Percentiles rank a stretch among this genome's conserved stretches.
phyloP scores from a whole-genome alignment of 2,888 invertebrate species.

The Sinodicranocentrus sp. region DNA sequence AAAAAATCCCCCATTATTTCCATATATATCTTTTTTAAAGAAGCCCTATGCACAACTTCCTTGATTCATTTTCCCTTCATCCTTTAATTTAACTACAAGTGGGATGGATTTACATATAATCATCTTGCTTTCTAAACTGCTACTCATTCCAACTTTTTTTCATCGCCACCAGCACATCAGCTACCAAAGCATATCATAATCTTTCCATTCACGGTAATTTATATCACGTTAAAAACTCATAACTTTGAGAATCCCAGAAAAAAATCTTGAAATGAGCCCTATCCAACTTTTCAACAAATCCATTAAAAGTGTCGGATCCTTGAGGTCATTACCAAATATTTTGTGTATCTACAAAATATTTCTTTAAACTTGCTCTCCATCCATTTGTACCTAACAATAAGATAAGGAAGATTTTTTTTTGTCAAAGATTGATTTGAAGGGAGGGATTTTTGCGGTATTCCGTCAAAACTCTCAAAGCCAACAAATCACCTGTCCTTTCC shows the following conservation, averaged over 20 bases:
- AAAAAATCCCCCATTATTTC: neutral
- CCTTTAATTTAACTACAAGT: neutral
- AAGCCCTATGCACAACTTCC: slow-evolving; percentile 31
- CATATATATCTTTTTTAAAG: neutral
- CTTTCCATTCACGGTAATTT: slow-evolving; percentile 67
- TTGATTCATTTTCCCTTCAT: slow-evolving; percentile 47
- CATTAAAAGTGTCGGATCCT: slow-evolving; percentile 7
- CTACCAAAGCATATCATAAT: slow-evolving; percentile 32
- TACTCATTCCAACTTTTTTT: neutral
- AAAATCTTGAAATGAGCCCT: no score
- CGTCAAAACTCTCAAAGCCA: neutral
- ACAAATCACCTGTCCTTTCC: slow-evolving; percentile 53
- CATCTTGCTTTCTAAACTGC: neutral
- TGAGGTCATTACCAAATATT: slow-evolving; percentile 2
- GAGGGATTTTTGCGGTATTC: neutral
- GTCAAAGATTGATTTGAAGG: neutral
- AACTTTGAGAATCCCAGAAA: slow-evolving; percentile 45
- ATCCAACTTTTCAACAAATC: slow-evolving; percentile 7
- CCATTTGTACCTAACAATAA: no score
- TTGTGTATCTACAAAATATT: neutral
- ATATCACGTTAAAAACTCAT: slow-evolving; percentile 69
- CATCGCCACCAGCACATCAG: neutral
- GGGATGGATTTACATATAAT: slow-evolving; percentile 54
- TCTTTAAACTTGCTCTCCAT: neutral
- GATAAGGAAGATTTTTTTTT: neutral